Evolutionary conservation across 2,888 invertebrate genomes (phyloP), one percentile per base, ranked within the genome.

Genomic region (Dioctria linearis): DNA sequence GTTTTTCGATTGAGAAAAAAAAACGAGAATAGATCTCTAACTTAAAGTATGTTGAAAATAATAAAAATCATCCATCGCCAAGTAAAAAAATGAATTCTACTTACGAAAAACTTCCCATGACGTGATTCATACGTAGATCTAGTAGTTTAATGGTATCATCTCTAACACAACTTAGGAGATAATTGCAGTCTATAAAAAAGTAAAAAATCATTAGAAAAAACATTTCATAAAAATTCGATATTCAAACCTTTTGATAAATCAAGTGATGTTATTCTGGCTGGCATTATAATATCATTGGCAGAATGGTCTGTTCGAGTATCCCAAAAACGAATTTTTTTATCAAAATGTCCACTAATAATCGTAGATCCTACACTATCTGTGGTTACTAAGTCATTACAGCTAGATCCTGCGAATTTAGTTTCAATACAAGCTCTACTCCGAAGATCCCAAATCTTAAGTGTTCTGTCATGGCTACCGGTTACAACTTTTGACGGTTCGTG

Each of bases 371-470:
- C 92, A 82, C 95, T 94, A 87, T 96, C 96, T 81, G 95, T 94
- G 83, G 96, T 96, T 84, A 98, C 98, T 82, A 99, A 91, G 90
- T 99, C 99, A 90, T 98, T 98, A 90, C 98, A 98, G 86, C 96
- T 97, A 51, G 98, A 98, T 59, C 98, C 98, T 80, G 98, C 98
- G 87, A 97, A 97, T 90, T 97, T 96, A 4, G 97, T 97, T 89
- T 96, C 95, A 85, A 95, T 94, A 94, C 97, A 97, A 80, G 95
- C 94, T 89, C 95, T 93, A 90, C 95, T 96, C 85, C 96, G 93
- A 67, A 99, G 92, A 90, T 99, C 99, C 99, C 99, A 99, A 86
- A 99, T 94, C 92, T 99, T 99, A 81, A 99, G 91, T 46, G 99
- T 99, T 84, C 99, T 93, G 90, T 99, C 99, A 90, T 98, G 96